Evolutionary conservation across 92 coral and sea anemone genomes (phyloP), one percentile per base, ranked within the genome.

Genomic region (Palythoa grandiflora): DNA sequence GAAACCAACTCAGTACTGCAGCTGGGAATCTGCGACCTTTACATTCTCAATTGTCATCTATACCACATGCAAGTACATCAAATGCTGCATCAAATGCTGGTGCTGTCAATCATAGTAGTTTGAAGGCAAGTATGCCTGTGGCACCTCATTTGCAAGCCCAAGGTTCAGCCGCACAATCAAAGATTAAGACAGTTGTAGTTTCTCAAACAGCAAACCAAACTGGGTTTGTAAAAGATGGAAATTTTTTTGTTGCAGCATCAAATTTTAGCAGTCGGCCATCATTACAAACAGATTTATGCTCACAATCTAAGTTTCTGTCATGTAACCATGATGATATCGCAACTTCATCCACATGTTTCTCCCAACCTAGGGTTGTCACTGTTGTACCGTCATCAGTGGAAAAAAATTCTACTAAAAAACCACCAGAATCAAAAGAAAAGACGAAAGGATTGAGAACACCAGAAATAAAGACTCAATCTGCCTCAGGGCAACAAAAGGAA

Each of bases 311-410:
- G 13, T 70, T 63, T 40, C 50, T 68, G 13, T 48, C 50, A 11
- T 5, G 38, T 21, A 20, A 81, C 17, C 47, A 2, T 11, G 61
- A 21, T 21, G n/a, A 48, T 70, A 35, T 47, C 63, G 44, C 19
- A 35, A 53, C 86, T 44, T 21, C 86, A 68, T 71, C 86, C 21
- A 40, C 53, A 63, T 80, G 60, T 68, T 80, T 81, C 66, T 81
- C 86, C 38, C 75, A 81, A 81, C 86, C 86, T 35, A 81, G 86
- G 86, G 57, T 51, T 11, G 75, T 81, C 37, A 66, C 65, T 44
- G 13, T 81, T 65, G 63, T 81, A 66, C 71, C 52, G 37, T 52
- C 75, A 8, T 59, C 84, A 38, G 36, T 47, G 68, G 84, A 63
- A 78, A 78, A 78, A 16, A 71, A 36, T 57, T 38, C 84, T 39